Conservation (phyloP, 2,113 vertebrate species). For the Prionailurus bengalensis region DNA sequence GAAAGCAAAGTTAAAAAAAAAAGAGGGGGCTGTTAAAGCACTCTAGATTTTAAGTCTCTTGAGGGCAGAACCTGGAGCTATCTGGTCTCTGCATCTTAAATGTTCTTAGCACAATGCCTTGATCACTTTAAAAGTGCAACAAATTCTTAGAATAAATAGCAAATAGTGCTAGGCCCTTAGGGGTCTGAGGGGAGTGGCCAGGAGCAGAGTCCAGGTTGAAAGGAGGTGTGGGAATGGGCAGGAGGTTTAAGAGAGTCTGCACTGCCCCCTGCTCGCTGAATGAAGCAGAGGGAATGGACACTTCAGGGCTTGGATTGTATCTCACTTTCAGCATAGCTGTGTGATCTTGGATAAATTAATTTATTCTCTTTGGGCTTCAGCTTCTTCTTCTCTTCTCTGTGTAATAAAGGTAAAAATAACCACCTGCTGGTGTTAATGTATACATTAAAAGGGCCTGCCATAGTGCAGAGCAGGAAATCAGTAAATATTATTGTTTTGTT, state of each 20-base stretch:
- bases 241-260: background rate
- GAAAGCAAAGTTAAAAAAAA: background rate
- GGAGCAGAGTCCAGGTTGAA: background rate
- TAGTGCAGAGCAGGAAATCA: background rate
- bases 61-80: background rate
- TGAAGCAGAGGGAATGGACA: background rate
- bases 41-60: background rate
- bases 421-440: background rate
- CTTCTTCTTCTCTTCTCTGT: background rate
- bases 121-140: background rate
- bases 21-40: background rate
- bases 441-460: background rate
- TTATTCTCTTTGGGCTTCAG: background rate
- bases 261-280: background rate
- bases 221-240: background rate
- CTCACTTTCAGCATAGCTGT: background rate
- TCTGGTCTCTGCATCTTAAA: background rate
- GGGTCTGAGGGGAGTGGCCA: background rate
- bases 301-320: background rate
- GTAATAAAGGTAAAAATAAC: background rate
- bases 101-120: background rate
- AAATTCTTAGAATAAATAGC: background rate
- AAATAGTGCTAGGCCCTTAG: background rate
- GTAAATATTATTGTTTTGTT: background rate
- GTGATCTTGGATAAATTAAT: background rate